Evolutionary conservation across 2,797 vertebrate species (phyloP), one percentile per base, ranked within the genome.

Genomic region (Alfaro cultratus): DNA sequence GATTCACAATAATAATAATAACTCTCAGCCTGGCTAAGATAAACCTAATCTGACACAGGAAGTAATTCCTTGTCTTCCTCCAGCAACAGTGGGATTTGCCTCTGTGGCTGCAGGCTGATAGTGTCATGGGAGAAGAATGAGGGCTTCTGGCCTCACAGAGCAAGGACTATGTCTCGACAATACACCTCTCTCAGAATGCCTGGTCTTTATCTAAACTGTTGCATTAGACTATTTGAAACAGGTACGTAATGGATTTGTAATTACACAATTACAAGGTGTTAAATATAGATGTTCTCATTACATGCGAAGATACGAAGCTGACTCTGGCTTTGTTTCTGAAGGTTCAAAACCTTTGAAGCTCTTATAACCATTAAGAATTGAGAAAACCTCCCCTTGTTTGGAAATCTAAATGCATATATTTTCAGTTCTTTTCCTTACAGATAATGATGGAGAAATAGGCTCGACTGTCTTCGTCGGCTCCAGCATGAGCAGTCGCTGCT

Each of bases 11-110:
- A 94, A 93, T 93, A 94, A 93, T 92, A 91, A 93, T 93, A 94
- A 91, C 84, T 88, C 87, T 90, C 86, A 90, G 90, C 89, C 79
- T 45, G 26, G 85, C 73, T 74, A 89, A 78, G 89, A 94, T 93
- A 92, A 86, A 90, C 92, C 84, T 95, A 94, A 95, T 94, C 92
- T 94, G 91, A 90, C 93, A 92, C 81, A 92, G 87, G 90, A 95
- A 95, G 93, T 94, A 92, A 95, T 93, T 93, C 91, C 90, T 88
- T 84, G 88, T 91, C 93, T 94, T 94, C 89, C 88, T 82, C 79
- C 82, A 85, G 89, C 88, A 92, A 92, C 92, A 80, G 80, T 49
- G 80, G 93, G 93, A 94, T 95, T 93, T 94, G 92, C 88, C 78
- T 9, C 88, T 41, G 70, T 83, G 87, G 88, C 92, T 89, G 83